Percentiles rank a stretch among this genome's conserved stretches.
Evolutionary conservation across 2,113 vertebrate species (phyloP).

Genomic region (Thalassoma bifasciatum): DNA sequence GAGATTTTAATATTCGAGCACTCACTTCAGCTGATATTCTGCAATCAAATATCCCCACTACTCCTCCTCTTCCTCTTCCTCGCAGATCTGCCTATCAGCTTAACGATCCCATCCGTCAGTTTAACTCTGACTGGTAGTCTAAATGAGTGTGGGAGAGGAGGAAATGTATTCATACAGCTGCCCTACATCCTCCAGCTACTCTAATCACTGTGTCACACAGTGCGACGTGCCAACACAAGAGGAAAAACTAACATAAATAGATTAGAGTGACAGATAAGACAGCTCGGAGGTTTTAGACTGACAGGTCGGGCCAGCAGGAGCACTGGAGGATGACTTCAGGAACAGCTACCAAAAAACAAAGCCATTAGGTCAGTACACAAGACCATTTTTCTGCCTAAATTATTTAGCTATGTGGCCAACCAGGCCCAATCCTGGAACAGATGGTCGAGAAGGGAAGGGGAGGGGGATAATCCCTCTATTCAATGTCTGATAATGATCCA

Average conservation of each 20-base stretch:
- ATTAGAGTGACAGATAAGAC: constrained; percentile 73
- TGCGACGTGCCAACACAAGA: constrained; percentile 58
- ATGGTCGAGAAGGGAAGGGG: constrained; percentile 54
- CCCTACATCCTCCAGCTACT: constrained; percentile 76
- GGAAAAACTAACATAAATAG: constrained; percentile 69
- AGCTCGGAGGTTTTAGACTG: constrained; percentile 63
- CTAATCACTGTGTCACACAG: constrained; percentile 71
- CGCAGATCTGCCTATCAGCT: constrained; percentile 67
- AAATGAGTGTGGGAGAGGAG: constrained; percentile 62
- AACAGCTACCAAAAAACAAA: constrained; percentile 60
- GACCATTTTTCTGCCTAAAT: constrained; percentile 64
- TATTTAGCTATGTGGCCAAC: constrained; percentile 70
- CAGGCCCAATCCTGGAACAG: constrained; percentile 44
- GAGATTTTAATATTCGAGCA: constrained; percentile 69
- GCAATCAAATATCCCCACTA: constrained; percentile 69
- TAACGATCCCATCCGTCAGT: constrained; percentile 69
- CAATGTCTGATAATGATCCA: constrained; percentile 56
- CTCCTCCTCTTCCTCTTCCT: constrained; percentile 54
- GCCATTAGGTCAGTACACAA: constrained; percentile 75
- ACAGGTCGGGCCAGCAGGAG: constrained; percentile 43
- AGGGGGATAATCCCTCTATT: constrained; percentile 63
- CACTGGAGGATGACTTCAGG: constrained; percentile 53
- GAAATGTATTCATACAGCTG: constrained; percentile 73
- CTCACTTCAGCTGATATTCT: constrained; percentile 64
- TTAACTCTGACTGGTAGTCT: constrained; percentile 60